Evolutionary conservation across 2,888 invertebrate genomes (phyloP), one percentile per base, ranked within the genome.

Genomic region (Liodrosophila aerea): DNA sequence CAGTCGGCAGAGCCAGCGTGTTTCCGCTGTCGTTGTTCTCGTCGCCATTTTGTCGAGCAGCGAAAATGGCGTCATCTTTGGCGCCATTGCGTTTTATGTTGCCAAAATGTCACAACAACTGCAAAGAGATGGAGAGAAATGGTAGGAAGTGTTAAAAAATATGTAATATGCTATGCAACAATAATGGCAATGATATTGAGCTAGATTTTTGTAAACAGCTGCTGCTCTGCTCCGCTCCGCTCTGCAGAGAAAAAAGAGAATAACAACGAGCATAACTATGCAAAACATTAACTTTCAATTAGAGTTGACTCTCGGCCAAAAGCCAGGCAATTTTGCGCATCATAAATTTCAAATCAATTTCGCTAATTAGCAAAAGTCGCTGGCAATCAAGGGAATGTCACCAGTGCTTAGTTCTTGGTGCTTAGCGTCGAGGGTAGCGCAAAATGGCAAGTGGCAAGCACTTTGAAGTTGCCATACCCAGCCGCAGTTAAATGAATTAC

Each of bases 271-370:
- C 18, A 22, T 36, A 53, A 44, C 62, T 62, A 66, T 73, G 62
- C 61, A 74, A 65, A 66, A 54, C 80, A 83, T 80, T 80, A 75
- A 65, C 43, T 75, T 81, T 80, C 83, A 83, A 81, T 85, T 81
- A 65, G 37, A 43, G 41, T 44, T 53, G 53, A 43, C 47, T 37
- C 39, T 18, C 43, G 40, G 34, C 27, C 49, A 47, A 57, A 29
- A 59, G 51, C 41, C 44, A 15, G 51, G 34, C 60, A 69, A 76
- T 87, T 86, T 84, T 65, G 67, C 81, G 83, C 78, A 51, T 62
- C 84, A 87, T 88, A 86, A 88, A 87, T 87, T 85, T 75, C 76
- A 81, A 82, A 88, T 88, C 87, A 88, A 88, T 87, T 88, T 86
- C 65, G 56, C 80, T 87, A 88, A 88, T 88, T 88, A 85, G 77